A percentile compares a stretch with the other conserved stretches of the same genome.
These are phyloP conservation scores for Procavia capensis DNA, from an alignment of 2,113 vertebrate species.

Conservation along the genomic window DNA sequence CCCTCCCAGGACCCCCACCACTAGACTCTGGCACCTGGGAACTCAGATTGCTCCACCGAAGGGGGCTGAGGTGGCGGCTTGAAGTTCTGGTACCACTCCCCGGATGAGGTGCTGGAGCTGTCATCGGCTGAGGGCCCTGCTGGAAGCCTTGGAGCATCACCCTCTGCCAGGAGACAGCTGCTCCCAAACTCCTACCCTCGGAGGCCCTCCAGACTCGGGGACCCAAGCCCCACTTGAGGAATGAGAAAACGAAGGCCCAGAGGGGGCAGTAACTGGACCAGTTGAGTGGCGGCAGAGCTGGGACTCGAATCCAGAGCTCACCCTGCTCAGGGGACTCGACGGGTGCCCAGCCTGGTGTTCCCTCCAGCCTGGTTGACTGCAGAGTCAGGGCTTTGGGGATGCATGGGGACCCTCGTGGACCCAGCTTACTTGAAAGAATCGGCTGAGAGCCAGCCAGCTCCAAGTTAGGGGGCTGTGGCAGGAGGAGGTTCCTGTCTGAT, in stretches of 20 bases:
- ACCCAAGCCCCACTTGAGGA: background rate
- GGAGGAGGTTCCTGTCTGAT: fast-evolving
- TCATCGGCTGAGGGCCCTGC: background rate
- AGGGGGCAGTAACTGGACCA: background rate
- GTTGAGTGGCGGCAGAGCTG: background rate
- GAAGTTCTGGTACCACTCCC: constrained; percentile 87
- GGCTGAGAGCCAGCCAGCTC: background rate
- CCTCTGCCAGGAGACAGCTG: background rate
- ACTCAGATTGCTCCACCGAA: background rate
- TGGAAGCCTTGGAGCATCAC: constrained; percentile 1
- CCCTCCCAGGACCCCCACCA: background rate
- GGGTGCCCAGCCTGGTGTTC: background rate
- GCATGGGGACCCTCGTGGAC: fast-evolving
- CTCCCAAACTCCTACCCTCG: fast-evolving
- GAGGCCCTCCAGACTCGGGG: background rate
- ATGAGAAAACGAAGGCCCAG: background rate
- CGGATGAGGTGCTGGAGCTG: constrained; percentile 88
- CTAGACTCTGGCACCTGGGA: constrained; percentile 41
- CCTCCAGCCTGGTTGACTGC: background rate
- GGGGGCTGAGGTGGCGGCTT: background rate
- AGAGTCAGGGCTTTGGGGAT: background rate
- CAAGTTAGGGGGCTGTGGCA: background rate
- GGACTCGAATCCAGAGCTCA: background rate
- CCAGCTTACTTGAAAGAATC: constrained; percentile 57
- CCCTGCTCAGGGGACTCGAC: background rate